phyloP scores from a whole-genome alignment of 1,140 invertebrate genomes.

The Hycleus cichorii region DNA sequence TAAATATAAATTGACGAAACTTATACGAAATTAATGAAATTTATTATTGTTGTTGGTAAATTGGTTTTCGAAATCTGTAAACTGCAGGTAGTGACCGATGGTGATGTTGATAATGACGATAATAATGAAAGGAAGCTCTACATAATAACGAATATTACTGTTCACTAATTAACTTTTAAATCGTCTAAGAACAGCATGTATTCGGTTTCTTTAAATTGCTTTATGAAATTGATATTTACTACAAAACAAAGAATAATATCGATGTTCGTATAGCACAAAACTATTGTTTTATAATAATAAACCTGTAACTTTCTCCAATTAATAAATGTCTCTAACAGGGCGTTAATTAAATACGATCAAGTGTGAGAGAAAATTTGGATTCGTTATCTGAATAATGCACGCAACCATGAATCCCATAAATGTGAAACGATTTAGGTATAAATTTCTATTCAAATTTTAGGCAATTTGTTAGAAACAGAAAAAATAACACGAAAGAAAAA shows the following conservation, averaged over 20 bases:
- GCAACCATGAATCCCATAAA: neutral
- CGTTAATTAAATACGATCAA: slow-evolving; percentile 11
- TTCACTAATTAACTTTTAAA: slow-evolving; percentile 6
- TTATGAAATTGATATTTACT: slow-evolving; percentile 1
- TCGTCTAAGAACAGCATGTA: neutral
- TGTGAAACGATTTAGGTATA: no score
- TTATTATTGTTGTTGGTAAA: neutral
- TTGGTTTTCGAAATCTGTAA: slow-evolving; percentile 9
- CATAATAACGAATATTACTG: neutral
- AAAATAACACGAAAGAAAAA: no score
- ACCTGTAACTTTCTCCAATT: neutral
- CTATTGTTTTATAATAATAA: no score
- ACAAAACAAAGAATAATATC: no score
- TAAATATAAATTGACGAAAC: neutral
- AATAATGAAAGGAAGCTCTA: no score
- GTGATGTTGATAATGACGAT: neutral
- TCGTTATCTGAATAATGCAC: slow-evolving; percentile 13
- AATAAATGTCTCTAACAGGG: slow-evolving; percentile 11
- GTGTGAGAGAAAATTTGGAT: neutral
- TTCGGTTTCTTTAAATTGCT: slow-evolving; percentile 3
- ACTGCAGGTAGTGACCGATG: neutral
- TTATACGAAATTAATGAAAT: neutral
- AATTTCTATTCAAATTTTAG: no score
- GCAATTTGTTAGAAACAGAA: no score
- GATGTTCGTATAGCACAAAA: no score